Evolutionary conservation across 2,113 vertebrate species (phyloP).

Genomic region (Scalopus aquaticus): DNA sequence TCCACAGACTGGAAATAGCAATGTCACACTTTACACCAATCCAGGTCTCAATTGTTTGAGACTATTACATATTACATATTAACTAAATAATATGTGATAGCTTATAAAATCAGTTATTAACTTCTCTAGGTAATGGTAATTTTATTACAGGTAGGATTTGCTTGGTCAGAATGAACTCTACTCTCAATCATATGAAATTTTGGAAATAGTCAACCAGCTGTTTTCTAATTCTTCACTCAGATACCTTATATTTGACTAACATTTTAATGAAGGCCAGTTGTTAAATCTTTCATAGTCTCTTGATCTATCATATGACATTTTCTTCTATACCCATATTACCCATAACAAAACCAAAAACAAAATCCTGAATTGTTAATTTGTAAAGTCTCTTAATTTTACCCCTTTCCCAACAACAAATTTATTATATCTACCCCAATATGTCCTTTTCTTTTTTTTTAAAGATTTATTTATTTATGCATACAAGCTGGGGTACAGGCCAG

Average conservation of each 20-base stretch:
- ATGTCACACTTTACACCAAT: neutral
- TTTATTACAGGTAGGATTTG: neutral
- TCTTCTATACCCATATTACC: neutral
- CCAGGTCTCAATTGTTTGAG: neutral
- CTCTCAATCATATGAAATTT: neutral
- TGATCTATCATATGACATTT: neutral
- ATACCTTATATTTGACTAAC: neutral
- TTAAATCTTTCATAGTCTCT: neutral
- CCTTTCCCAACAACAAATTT: neutral
- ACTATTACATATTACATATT: neutral
- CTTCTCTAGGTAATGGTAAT: neutral
- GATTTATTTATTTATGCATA: no score
- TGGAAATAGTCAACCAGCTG: neutral
- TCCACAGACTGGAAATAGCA: neutral
- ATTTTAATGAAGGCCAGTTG: neutral
- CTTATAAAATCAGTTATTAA: neutral
- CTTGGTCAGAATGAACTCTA: neutral
- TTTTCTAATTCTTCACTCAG: neutral
- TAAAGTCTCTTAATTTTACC: neutral
- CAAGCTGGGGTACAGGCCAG: no score
- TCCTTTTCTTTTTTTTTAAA: no score
- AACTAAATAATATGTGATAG: neutral
- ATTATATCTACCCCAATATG: neutral
- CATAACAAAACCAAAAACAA: neutral
- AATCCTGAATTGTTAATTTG: neutral